Percentiles rank a stretch among this genome's conserved stretches.
phyloP scores from a whole-genome alignment of 1,140 invertebrate species.

The Drosophila burlai region DNA sequence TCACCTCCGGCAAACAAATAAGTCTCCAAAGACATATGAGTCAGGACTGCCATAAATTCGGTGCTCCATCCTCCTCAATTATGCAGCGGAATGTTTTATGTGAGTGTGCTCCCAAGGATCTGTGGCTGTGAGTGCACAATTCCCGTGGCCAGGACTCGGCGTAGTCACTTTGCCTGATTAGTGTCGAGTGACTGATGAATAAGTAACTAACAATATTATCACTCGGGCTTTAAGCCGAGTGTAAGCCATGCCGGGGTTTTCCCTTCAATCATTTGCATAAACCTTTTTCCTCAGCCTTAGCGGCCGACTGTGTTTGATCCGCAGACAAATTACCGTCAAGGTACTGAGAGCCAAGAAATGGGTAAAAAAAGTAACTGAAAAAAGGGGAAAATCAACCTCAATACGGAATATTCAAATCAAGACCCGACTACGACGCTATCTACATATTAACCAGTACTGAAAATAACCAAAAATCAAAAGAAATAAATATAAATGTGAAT shows the following conservation, averaged over 20 bases:
- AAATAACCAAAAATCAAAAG: slow-evolving; percentile 8
- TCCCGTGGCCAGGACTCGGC: slow-evolving; percentile 54
- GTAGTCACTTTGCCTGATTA: slow-evolving; percentile 76
- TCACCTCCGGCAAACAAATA: slow-evolving; percentile 54
- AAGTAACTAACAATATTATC: slow-evolving; percentile 69
- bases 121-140: slow-evolving; percentile 56
- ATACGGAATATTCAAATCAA: slow-evolving; percentile 38
- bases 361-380: slow-evolving; percentile 2
- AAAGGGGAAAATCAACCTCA: slow-evolving; percentile 40
- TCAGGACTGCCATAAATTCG: slow-evolving; percentile 75
- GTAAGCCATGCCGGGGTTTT: slow-evolving; percentile 3
- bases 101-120: slow-evolving; percentile 10
- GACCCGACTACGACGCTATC: slow-evolving; percentile 41
- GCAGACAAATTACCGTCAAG: slow-evolving; percentile 62
- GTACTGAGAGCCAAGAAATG: slow-evolving; percentile 8
- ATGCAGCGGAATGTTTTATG: slow-evolving; percentile 80
- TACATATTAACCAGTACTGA: slow-evolving; percentile 63
- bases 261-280: slow-evolving; percentile 58
- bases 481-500: slow-evolving; percentile 22
- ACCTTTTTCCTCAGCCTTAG: slow-evolving; percentile 39
- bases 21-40: slow-evolving; percentile 80
- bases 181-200: slow-evolving; percentile 77
- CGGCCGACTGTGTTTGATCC: slow-evolving; percentile 64
- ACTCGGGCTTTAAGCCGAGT: slow-evolving; percentile 22
- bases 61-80: slow-evolving; percentile 65